Evolutionary conservation across 2,888 invertebrate genomes (phyloP).

Genomic region (Chirona hameri): DNA sequence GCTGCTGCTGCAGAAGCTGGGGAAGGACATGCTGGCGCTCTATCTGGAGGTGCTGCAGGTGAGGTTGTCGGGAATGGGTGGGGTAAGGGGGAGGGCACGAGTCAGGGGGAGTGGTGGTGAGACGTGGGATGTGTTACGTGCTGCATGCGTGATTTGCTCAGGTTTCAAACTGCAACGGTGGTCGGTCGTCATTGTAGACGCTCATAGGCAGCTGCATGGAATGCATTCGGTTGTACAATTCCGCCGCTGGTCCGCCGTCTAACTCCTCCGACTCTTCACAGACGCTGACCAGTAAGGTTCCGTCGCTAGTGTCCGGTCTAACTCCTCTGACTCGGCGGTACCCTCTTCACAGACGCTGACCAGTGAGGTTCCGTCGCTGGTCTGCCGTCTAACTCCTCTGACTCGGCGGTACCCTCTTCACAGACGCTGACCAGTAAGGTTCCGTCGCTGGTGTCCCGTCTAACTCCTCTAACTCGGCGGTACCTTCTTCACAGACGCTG

Average conservation of each 20-base stretch:
- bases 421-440: slow-evolving; percentile 62
- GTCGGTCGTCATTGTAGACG: not conserved
- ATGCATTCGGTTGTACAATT: slow-evolving; percentile 52
- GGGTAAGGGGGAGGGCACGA: not conserved
- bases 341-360: slow-evolving; percentile 55
- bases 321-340: slow-evolving; percentile 45
- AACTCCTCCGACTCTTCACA: slow-evolving; percentile 50
- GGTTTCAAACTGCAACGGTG: too few species aligned
- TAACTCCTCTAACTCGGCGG: slow-evolving; percentile 50
- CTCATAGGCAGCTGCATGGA: not conserved
- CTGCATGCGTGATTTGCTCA: too few species aligned
- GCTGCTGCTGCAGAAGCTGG: slow-evolving; percentile 64
- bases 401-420: slow-evolving; percentile 39
- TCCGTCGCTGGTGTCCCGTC: slow-evolving; percentile 68
- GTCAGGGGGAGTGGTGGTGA: not conserved
- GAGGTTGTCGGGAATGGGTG: slow-evolving; percentile 31
- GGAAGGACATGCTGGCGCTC: slow-evolving; percentile 61
- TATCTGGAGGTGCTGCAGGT: slow-evolving; percentile 76
- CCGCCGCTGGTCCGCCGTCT: slow-evolving; percentile 70
- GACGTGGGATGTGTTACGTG: too few species aligned
- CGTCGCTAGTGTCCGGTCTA: slow-evolving; percentile 69
- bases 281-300: slow-evolving; percentile 63
- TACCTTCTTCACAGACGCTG: slow-evolving; percentile 51
- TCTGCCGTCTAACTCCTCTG: slow-evolving; percentile 61
- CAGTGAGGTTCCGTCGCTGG: slow-evolving; percentile 63